Base-by-base conservation (phyloP, 2,113 vertebrate species). In the Calonectris borealis region DNA sequence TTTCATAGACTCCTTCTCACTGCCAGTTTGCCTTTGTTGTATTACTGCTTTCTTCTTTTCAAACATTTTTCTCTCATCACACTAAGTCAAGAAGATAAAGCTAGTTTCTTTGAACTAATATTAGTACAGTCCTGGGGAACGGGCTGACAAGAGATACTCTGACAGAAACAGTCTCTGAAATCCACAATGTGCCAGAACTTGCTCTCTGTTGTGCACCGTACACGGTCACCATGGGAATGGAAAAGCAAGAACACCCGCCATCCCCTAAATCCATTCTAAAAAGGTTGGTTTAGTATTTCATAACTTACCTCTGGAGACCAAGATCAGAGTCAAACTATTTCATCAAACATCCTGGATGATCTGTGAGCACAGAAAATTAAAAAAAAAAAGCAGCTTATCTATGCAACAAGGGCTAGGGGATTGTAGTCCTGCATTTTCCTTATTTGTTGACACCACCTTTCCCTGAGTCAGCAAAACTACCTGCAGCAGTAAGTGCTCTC, bases 51-150 rank as follows among this genome's bases (percentile, higher is more conserved):
- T 93, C 48, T 95, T 95, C 77, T 92, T 92, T 86, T 79, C 79
- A 83, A 81, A 81, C 40, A 54, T 77, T 92, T 95, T 95, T 21
- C 55, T 91, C 58, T 92, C 90, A 71, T 90, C 84, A 66, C 66
- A 55, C 69, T 89, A 94, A 93, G 76, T 82, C 44, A 69, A 79
- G 79, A 86, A 36, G 44, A 89, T 85, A 69, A 93, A 91, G 73
- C 19, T 83, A 51, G 79, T 83, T 93, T 81, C 87, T 95, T 94
- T 95, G 90, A 97, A 86, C 72, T 94, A 92, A 89, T 90, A 88
- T 95, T 91, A 83, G 51, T 90, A 54, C 48, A 64, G 55, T 97
- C 80, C 54, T 83, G 11, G 68, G 82, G 88, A 94, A 91, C 32
- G 62, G 71, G 27, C 78, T 96, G 85, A 65, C 71, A 82, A 68